Percentiles rank a stretch among this genome's conserved stretches.
Conservation (phyloP, 2,888 invertebrate species). For the Lithodes maja region DNA sequence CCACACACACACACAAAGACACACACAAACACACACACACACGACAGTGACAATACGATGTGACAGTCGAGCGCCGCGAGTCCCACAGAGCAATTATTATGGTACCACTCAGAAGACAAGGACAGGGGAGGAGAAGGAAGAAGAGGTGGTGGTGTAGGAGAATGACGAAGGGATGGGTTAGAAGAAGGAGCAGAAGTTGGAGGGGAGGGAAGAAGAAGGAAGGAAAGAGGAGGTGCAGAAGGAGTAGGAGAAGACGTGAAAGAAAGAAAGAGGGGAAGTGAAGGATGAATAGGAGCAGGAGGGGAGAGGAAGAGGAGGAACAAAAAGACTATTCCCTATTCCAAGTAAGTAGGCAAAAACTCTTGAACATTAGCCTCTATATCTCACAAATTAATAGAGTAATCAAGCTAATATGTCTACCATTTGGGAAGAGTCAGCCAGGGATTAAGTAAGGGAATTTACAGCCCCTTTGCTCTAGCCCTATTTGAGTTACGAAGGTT, state of each 20-base stretch:
- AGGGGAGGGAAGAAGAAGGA: not conserved
- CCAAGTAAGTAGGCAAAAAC: too few relatives aligned
- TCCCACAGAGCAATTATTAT: not conserved
- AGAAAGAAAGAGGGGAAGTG: slow-evolving; percentile 24
- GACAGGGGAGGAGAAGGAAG: not conserved
- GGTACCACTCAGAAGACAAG: not conserved
- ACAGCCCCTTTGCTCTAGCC: too few relatives aligned
- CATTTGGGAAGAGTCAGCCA: too few relatives aligned
- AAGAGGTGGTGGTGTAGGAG: not conserved
- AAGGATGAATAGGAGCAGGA: not conserved
- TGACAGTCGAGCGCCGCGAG: not conserved
- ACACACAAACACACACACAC: too few relatives aligned
- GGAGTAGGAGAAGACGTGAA: not conserved
- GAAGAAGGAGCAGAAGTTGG: not conserved
- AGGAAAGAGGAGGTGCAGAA: slow-evolving; percentile 7
- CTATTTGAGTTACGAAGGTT: too few relatives aligned
- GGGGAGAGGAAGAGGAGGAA: not conserved
- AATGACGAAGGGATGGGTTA: not conserved
- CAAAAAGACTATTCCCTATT: not conserved
- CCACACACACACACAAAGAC: too few relatives aligned
- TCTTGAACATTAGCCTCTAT: too few relatives aligned
- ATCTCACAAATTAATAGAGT: too few relatives aligned
- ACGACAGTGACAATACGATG: not conserved
- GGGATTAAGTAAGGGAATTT: too few relatives aligned
- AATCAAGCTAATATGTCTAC: too few relatives aligned